Conservation (phyloP, 2,888 invertebrate species). For the Epinotia brunnichana region DNA sequence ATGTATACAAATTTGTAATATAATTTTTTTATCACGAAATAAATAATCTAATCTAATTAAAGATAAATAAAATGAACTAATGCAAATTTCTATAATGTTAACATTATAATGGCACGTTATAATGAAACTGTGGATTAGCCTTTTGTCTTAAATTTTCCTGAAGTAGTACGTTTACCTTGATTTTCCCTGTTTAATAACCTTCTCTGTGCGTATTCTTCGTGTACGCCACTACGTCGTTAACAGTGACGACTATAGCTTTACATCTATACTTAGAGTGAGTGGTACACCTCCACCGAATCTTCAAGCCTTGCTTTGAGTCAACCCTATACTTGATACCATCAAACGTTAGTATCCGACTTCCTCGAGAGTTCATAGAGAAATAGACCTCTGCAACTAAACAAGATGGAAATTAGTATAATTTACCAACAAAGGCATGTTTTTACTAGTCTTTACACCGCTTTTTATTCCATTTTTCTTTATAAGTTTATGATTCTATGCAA, state of each 20-base stretch:
- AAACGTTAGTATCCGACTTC: background rate
- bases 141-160: no score
- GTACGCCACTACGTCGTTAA: background rate
- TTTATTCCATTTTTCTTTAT: background rate
- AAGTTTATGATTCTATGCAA: no score
- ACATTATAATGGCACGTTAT: no score
- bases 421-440: background rate
- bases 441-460: background rate
- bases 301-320: background rate
- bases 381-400: background rate
- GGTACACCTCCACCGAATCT: background rate
- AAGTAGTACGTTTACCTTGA: no score
- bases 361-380: background rate
- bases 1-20: no score
- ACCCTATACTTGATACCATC: constrained; percentile 1
- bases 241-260: background rate
- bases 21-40: no score
- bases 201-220: background rate
- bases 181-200: background rate
- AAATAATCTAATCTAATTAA: no score
- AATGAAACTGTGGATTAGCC: no score
- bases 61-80: no score
- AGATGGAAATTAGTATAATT: background rate
- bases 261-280: background rate
- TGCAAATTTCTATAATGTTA: no score